Evolutionary conservation across 2,797 vertebrate species (phyloP), one percentile per base, ranked within the genome.

Genomic region (Cyclura pinguis): DNA sequence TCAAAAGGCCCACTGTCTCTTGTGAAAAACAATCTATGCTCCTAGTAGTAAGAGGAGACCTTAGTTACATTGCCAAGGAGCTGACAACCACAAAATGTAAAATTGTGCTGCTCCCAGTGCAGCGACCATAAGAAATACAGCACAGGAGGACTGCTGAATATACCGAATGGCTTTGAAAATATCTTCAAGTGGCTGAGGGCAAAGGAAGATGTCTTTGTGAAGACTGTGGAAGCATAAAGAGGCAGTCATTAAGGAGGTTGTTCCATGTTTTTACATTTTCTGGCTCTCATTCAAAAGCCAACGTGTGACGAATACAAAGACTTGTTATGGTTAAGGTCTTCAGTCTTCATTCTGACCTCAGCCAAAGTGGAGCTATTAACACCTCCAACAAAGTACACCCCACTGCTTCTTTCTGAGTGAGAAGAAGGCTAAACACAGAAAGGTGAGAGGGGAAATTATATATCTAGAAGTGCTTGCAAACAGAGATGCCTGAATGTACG

Each of bases 181-280:
- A 6, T 69, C 42, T 42, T 64, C 3, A 32, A 35, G 27, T 42
- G 35, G 6, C 35, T 62, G 29, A 91, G 16, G 3, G 47, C 59
- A 80, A 67, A 72, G n/a, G 12, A 94, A 95, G 85, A 27, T 93
- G 95, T 92, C 55, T 90, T 92, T 89, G 92, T 77, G 88, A 47
- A 90, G 14, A 1, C 0, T 81, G 74, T 6, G 42, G 87, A 86
- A 88, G 86, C 52, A 93, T 92, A 95, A 94, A 69, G 84, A 91
- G 88, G 90, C 64, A 74, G 10, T 72, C 80, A 27, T 77, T 77
- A 89, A 88, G 18, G 89, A 85, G 16, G 52, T 74, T 91, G 76
- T 88, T 92, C 90, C 88, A 62, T 78, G 89, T 85, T 0, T 47
- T 86, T 50, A 76, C 52, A 52, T 3, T 89, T 76, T 85, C 22